These are phyloP conservation scores for Aphaenogaster floridana DNA, from an alignment of 1,140 invertebrate species.

Conservation along the genomic window DNA sequence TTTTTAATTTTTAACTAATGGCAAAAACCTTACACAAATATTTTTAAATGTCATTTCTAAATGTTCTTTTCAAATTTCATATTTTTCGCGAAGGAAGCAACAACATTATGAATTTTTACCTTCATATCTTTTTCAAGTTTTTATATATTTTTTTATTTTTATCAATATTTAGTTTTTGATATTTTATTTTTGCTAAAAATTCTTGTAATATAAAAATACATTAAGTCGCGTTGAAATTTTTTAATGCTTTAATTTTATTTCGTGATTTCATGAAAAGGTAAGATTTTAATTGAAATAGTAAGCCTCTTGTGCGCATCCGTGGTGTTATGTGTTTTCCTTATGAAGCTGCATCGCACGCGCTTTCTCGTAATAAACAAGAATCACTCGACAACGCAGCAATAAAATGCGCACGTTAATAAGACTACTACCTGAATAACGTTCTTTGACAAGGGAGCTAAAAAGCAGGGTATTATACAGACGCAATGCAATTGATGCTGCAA, in stretches of 20 bases:
- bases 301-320: not conserved
- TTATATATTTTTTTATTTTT: not conserved
- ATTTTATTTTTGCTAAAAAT: not conserved
- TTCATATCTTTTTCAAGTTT: not conserved
- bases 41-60: not conserved
- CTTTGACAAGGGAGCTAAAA: slow-evolving; percentile 48
- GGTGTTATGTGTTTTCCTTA: slow-evolving; percentile 3
- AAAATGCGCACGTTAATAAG: slow-evolving; percentile 40
- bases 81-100: not conserved
- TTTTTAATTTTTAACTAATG: not conserved
- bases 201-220: not conserved
- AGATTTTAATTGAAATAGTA: slow-evolving; percentile 7
- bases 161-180: not conserved
- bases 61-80: too few species aligned
- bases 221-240: not conserved
- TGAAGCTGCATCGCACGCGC: not conserved
- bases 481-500: slow-evolving; percentile 29
- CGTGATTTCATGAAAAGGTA: not conserved
- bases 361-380: slow-evolving; percentile 34
- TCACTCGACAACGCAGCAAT: slow-evolving; percentile 10
- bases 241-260: slow-evolving; percentile 8
- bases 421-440: slow-evolving; percentile 38
- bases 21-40: not conserved
- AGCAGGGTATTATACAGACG: slow-evolving; percentile 6
- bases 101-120: not conserved